Conservation (phyloP, 2,888 invertebrate genomes). For the Odontothrips loti region DNA sequence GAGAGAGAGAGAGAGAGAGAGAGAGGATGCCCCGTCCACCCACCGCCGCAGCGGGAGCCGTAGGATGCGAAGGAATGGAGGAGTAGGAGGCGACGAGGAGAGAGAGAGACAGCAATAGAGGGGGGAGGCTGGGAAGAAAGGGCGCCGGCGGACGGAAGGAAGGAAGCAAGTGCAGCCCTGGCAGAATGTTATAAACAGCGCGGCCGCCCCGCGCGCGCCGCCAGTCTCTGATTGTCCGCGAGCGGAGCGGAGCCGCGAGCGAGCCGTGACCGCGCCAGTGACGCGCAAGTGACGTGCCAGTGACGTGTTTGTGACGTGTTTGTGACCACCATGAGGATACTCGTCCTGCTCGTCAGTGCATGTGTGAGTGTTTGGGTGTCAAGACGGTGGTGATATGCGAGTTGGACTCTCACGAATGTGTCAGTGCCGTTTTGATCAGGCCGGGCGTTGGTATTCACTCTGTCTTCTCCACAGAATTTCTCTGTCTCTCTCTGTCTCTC, state of each 20-base stretch:
- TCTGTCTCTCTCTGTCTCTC: too few species aligned
- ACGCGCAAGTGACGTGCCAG: background rate
- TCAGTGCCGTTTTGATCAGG: too few species aligned
- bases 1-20: background rate
- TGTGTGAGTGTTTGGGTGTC: background rate
- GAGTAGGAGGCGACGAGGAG: background rate
- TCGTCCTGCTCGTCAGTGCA: background rate
- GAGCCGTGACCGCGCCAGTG: background rate
- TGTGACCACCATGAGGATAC: background rate
- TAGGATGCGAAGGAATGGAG: too few species aligned
- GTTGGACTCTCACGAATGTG: too few species aligned
- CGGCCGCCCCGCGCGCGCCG: background rate
- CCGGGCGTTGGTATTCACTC: too few species aligned
- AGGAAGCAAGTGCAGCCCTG: background rate
- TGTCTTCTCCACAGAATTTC: too few species aligned
- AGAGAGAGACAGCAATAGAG: background rate
- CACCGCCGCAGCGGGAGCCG: too few species aligned
- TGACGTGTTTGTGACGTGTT: background rate
- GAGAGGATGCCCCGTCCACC: background rate
- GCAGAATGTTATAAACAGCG: background rate
- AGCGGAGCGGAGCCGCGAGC: background rate
- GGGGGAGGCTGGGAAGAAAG: background rate
- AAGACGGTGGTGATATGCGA: background rate
- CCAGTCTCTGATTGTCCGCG: constrained; percentile 6
- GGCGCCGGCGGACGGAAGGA: background rate